phyloP scores from a whole-genome alignment of 2,888 invertebrate genomes.

The Hemithea aestivaria region DNA sequence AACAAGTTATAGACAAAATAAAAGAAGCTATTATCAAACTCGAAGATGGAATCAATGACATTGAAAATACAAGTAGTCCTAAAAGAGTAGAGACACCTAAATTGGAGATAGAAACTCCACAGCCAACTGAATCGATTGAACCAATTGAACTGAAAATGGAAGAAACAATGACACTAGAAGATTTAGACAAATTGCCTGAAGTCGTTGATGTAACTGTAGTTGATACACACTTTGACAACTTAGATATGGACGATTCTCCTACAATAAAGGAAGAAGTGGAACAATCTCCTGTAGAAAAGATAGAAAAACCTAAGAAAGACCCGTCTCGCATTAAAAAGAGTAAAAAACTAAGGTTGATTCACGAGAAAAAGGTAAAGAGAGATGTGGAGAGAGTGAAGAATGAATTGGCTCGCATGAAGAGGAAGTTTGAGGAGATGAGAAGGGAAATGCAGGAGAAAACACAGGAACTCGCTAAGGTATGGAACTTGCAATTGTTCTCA shows the following conservation, averaged over 20 bases:
- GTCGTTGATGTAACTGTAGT: slow-evolving; percentile 4
- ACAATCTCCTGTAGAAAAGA: slow-evolving; percentile 5
- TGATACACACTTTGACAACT: neutral
- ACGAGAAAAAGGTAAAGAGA: slow-evolving; percentile 56
- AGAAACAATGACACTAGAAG: slow-evolving; percentile 1
- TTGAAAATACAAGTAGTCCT: slow-evolving; percentile 29
- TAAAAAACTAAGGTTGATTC: slow-evolving; percentile 47
- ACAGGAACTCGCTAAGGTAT: slow-evolving; percentile 31
- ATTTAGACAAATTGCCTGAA: slow-evolving; percentile 15
- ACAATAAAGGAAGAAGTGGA: slow-evolving; percentile 1
- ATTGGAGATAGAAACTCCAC: slow-evolving; percentile 28
- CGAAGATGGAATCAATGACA: slow-evolving; percentile 52
- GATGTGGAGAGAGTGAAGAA: slow-evolving; percentile 59
- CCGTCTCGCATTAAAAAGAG: slow-evolving; percentile 51
- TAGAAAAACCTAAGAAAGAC: slow-evolving; percentile 29
- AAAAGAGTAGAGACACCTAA: slow-evolving; percentile 14
- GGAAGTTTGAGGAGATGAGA: slow-evolving; percentile 61
- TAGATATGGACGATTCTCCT: neutral
- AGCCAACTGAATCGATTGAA: no score
- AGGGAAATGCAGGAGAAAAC: slow-evolving; percentile 52
- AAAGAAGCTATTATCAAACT: slow-evolving; percentile 66
- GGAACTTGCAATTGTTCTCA: slow-evolving; percentile 1
- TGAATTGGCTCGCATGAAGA: slow-evolving; percentile 60
- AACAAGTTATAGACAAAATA: slow-evolving; percentile 61
- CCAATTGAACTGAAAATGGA: neutral